Conservation (phyloP, 1,140 invertebrate genomes). For the Nymphalis io region DNA sequence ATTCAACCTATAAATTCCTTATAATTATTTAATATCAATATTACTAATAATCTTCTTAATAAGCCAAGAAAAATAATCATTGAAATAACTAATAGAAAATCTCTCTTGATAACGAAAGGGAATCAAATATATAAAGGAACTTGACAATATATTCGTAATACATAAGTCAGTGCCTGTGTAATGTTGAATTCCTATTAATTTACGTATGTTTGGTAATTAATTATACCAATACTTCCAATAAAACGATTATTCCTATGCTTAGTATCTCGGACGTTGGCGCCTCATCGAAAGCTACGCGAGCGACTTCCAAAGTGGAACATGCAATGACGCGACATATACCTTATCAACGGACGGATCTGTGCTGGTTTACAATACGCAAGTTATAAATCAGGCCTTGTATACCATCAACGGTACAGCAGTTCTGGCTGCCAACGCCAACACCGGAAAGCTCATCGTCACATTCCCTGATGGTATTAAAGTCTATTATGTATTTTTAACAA, state of each 20-base stretch:
- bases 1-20: too few species aligned
- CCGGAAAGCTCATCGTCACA: constrained; percentile 49
- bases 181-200: not conserved
- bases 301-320: constrained; percentile 52
- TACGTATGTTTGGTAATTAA: not conserved
- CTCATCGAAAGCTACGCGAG: constrained; percentile 57
- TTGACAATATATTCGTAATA: too few species aligned
- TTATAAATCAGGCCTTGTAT: constrained; percentile 45
- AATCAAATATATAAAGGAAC: too few species aligned
- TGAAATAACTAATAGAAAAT: too few species aligned
- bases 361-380: constrained; percentile 57
- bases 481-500: too few species aligned
- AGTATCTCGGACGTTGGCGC: constrained; percentile 64
- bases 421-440: constrained; percentile 39
- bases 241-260: constrained; percentile 19
- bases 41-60: too few species aligned
- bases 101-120: too few species aligned
- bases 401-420: constrained; percentile 51
- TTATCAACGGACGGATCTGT: constrained; percentile 33
- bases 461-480: constrained; percentile 58
- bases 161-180: too few species aligned
- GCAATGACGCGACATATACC: constrained; percentile 53
- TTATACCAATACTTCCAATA: not conserved
- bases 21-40: too few species aligned
- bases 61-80: too few species aligned